Conservation (phyloP, 2,113 vertebrate species). For the Nycticryphes semicollaris region DNA sequence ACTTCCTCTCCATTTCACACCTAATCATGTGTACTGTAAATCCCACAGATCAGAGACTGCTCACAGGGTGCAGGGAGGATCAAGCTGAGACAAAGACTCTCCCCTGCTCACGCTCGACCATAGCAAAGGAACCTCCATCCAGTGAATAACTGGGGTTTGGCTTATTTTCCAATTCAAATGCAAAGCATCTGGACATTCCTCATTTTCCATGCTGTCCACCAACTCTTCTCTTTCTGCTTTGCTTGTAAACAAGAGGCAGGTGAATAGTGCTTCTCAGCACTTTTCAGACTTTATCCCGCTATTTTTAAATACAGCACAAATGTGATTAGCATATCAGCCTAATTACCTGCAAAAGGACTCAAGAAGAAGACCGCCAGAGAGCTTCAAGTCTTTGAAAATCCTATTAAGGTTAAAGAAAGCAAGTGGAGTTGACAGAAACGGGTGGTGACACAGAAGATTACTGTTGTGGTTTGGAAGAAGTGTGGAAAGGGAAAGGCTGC, state of each 20-base stretch:
- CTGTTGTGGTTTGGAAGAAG: neutral
- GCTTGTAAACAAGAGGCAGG: constrained; percentile 40
- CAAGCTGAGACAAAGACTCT: neutral
- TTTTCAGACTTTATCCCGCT: neutral
- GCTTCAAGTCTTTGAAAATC: neutral
- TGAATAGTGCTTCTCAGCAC: constrained; percentile 24
- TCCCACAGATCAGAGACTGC: constrained; percentile 59
- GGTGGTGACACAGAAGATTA: neutral
- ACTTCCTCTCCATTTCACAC: constrained; percentile 71
- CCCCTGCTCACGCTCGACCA: neutral
- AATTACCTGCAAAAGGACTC: constrained; percentile 44
- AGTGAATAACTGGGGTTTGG: neutral
- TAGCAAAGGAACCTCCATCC: neutral
- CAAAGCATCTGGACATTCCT: neutral
- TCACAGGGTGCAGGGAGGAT: constrained; percentile 29
- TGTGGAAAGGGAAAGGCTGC: neutral
- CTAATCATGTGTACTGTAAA: constrained; percentile 72
- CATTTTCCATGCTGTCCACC: neutral
- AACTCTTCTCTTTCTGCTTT: neutral
- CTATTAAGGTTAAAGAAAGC: constrained; percentile 14
- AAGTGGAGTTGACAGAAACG: rapidly evolving
- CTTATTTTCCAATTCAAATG: neutral
- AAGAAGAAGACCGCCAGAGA: neutral
- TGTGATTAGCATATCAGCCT: constrained; percentile 43
- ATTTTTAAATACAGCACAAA: constrained; percentile 42